phyloP scores from a whole-genome alignment of 2,888 invertebrate genomes.

The Caenorhabditis sp. region DNA sequence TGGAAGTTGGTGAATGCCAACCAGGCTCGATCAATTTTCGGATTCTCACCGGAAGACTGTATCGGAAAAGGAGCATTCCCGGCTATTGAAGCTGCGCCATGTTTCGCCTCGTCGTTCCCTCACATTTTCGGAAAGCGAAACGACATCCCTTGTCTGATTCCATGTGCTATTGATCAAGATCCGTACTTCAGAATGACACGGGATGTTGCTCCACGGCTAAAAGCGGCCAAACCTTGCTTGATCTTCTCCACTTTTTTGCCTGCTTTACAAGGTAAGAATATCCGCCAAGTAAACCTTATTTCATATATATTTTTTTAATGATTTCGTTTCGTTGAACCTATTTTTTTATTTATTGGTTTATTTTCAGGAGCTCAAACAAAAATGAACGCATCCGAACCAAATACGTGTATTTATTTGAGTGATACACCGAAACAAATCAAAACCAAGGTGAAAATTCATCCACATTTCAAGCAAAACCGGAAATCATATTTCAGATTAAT shows the following conservation, averaged over 20 bases:
- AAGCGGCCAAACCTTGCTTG: conserved; percentile 86
- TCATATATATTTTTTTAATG: no score
- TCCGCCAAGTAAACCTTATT: neutral
- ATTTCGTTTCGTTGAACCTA: no score
- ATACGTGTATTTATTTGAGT: conserved; percentile 91
- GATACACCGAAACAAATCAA: conserved; percentile 94
- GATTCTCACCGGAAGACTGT: conserved; percentile 92
- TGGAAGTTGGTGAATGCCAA: conserved; percentile 95
- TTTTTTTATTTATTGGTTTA: neutral
- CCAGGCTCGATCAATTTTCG: conserved; percentile 97
- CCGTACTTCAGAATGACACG: conserved; percentile 98
- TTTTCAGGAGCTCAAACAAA: conserved; percentile 86
- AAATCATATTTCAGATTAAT: conserved; percentile 76
- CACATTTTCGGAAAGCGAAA: conserved; percentile 76
- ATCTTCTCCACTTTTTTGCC: conserved; percentile 86
- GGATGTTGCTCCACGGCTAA: conserved; percentile 92
- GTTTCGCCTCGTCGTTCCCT: conserved; percentile 72
- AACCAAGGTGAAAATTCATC: conserved; percentile 80
- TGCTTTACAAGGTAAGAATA: conserved; percentile 78
- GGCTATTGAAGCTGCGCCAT: conserved; percentile 92
- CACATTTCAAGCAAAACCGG: neutral
- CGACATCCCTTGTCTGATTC: conserved; percentile 85
- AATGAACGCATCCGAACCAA: conserved; percentile 95
- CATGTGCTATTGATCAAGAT: conserved; percentile 99
- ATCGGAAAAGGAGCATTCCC: conserved; percentile 93